Evolutionary conservation across 2,797 vertebrate genomes (phyloP).

Genomic region (Calcarius lapponicus): DNA sequence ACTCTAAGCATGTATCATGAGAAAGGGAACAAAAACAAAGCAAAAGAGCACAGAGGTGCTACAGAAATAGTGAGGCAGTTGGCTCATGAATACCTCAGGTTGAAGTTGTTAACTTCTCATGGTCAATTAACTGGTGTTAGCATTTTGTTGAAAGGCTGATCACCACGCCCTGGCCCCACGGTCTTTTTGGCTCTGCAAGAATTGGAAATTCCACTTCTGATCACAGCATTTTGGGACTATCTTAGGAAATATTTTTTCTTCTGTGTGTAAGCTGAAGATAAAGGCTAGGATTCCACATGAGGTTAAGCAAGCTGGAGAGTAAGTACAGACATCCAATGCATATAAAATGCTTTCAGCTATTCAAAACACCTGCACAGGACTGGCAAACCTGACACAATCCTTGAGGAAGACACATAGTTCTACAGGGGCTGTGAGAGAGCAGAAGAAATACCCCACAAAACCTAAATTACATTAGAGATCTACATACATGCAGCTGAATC

Average conservation of each 20-base stretch:
- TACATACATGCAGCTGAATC: not conserved
- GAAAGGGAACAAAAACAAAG: not conserved
- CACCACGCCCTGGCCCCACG: rapidly evolving
- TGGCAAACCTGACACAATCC: not conserved
- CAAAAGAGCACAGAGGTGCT: not conserved
- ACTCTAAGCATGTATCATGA: not conserved
- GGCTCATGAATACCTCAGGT: not conserved
- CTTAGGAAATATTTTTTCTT: not conserved
- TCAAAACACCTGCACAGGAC: not conserved
- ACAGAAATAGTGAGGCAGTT: not conserved
- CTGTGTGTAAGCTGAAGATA: not conserved
- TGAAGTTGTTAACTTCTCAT: not conserved
- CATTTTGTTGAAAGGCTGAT: not conserved
- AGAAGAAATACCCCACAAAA: not conserved
- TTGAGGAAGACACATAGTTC: not conserved
- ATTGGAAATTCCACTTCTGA: not conserved
- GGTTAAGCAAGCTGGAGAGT: not conserved
- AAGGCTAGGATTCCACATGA: not conserved
- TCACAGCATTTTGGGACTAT: not conserved
- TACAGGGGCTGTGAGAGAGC: not conserved
- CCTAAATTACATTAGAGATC: not conserved
- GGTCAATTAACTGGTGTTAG: not conserved
- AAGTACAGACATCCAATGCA: not conserved
- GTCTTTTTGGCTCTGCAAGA: not conserved
- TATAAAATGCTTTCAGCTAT: not conserved